Conservation (phyloP, 2,797 vertebrate species). For the Sandelia bainsii region DNA sequence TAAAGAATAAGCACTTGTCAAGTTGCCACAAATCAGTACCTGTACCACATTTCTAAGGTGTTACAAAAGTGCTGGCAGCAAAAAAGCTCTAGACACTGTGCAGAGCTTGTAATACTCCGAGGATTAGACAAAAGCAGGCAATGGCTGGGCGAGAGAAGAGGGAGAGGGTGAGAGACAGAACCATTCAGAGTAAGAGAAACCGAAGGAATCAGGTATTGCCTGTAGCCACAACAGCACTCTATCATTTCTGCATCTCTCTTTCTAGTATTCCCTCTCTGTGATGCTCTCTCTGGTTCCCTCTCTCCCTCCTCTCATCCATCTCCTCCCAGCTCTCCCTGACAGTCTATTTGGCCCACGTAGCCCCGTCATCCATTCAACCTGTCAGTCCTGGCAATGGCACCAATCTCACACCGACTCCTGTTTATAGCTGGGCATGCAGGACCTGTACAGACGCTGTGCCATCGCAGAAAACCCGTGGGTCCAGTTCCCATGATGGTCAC, state of each 20-base stretch:
- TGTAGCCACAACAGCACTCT: conserved; percentile 56
- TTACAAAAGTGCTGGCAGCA: not conserved
- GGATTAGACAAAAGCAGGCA: conserved; percentile 14
- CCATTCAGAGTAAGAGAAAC: conserved; percentile 46
- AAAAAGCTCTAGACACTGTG: conserved; percentile 6
- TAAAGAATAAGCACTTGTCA: not conserved
- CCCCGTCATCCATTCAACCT: conserved; percentile 73
- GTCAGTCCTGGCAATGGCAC: conserved; percentile 62
- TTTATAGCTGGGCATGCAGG: conserved; percentile 30
- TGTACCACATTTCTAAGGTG: conserved; percentile 6
- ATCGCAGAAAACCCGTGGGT: conserved; percentile 24
- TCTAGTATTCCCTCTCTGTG: conserved; percentile 47
- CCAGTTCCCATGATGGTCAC: conserved; percentile 36
- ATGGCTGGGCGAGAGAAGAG: not conserved
- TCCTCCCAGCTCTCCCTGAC: conserved; percentile 69
- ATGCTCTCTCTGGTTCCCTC: conserved; percentile 45
- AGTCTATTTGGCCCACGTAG: conserved; percentile 74
- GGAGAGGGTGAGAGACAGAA: conserved; percentile 27
- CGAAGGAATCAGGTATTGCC: conserved; percentile 52
- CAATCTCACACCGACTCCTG: conserved; percentile 40
- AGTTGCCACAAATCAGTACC: not conserved
- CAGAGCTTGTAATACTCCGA: conserved; percentile 10
- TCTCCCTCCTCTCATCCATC: conserved; percentile 72
- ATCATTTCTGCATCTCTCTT: conserved; percentile 66
- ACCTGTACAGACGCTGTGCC: conserved; percentile 14